Base-by-base conservation (phyloP, 2,113 vertebrate genomes). In the Desmodus rotundus region DNA sequence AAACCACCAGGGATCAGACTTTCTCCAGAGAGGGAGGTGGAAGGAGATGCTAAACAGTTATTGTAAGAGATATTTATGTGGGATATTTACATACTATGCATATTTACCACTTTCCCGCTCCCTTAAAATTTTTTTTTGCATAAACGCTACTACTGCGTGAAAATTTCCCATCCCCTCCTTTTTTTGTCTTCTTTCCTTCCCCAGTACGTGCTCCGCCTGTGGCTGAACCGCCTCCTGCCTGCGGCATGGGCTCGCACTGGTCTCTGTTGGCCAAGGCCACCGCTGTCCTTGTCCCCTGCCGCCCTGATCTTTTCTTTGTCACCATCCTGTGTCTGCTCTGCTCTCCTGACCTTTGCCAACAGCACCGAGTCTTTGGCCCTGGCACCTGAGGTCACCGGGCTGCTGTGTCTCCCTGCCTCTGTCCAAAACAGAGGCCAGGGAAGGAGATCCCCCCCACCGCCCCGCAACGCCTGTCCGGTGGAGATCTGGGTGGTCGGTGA, bases 231-330 rank as follows among this genome's bases (percentile, higher is more conserved):
- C 1, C 5, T 2, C 58, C 78, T 15, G 38, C 43, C 74, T 52
- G 38, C 8, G 4, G 3, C 54, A 3, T 4, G 61, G 7, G 3
- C 36, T 5, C 17, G 1, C 36, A 56, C 54, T 9, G 1, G 5
- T 63, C 54, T 56, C 85, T 67, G 28, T 6, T 38, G 68, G 10
- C 14, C 20, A 63, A 50, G 72, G 43, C 7, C 13, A 68, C 70
- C 28, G 2, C 28, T 6, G 24, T 33, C 15, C 54, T 41, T 22
- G 13, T 24, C 61, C 47, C 56, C 70, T n/a, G 5, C 4, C 10
- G 45, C 33, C 50, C 68, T 0, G 7, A 87, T 4, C 38, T 45
- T 5, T 45, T 28, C 81, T 86, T 38, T 2, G 1, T 83, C 16
- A 0, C 33, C 67, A 50, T 19, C 82, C 50, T 74, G 6, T 6